Evolutionary conservation across 92 coral and sea anemone species (phyloP), one percentile per base, ranked within the genome.

Genomic region (Zoanthus sociatus): DNA sequence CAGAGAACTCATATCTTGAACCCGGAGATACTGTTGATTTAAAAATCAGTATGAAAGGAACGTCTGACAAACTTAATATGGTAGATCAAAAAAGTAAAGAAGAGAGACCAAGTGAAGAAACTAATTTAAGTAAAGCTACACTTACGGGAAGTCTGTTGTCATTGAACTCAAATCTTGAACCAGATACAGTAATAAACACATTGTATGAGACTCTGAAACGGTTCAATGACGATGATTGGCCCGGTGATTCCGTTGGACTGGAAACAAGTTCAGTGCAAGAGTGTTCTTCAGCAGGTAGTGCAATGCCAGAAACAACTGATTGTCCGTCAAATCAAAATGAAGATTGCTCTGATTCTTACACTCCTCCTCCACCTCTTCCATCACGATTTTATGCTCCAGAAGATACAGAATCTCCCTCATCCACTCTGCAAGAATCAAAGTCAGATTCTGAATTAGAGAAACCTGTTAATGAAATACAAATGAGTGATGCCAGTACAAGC

Each of bases 401-500:
- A 48, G 85, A 67, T 33, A 42, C 30, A 18, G 45, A 15, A 37
- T 81, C 94, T 26, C 86, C 90, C 6, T 91, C 93, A 10, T 93
- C 95, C 14, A 82, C 94, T 58, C 88, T 94, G 37, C 64, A 61
- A 21, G 56, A 42, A 50, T 45, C 67, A 26, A 54, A 56, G 53
- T 33, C 47, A 53, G 12, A 10, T 21, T 42, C 47, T 51, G 83
- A 76, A 61, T 56, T 50, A 60, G 53, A 45, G 4, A 77, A 55
- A 5, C 54, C 87, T 10, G 61, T 26, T 45, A 88, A 92, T 45
- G 87, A 86, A 64, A 84, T 61, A 42, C 82, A 88, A 83, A 83
- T 83, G 31, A 84, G 78, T 83, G 91, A 91, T n/a, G 71, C 83
- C 51, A 86, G 86, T 82, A 86, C 89, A 15, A 92, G 94, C 74